Base-by-base conservation (phyloP, 37 sponge, comb jelly and placozoan species). In the Halichondria panicea region DNA sequence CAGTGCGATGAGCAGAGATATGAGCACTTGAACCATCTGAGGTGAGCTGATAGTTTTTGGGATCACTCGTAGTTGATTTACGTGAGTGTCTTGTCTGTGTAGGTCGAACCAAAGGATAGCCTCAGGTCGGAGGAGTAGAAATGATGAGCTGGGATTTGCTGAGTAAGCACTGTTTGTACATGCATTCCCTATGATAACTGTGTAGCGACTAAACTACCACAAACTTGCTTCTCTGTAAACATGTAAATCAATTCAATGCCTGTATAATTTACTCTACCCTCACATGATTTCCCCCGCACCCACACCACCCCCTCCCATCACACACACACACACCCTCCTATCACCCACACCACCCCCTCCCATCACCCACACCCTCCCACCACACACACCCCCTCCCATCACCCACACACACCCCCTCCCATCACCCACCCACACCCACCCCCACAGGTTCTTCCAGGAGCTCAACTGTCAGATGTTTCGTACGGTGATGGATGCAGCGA, bases 391-490 rank as follows among this genome's bases (percentile, higher is more conserved):
- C 38, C 22, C 22, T 43, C 64, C 52, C 37, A 19, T 35, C 41
- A 50, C 27, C 60, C 18, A 24, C 30, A 38, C 21, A 55, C 38
- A 30, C 1, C 11, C 22, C 12, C 3, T 76, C 1, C 70, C 36
- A 55, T 24, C 31, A 12, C 30, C 39, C 48, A 39, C 70, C 43
- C 43, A n/a, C 25, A 5, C 37, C 62, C 61, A 54, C 38, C 2
- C 3, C 9, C 37, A 2, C 58, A 94, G 95, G 54, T 87, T 74
- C 66, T 94, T 94, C 60, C 79, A 71, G 32, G 85, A 83, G 32
- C 37, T 94, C 61, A 94, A 91, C 70, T 75, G 73, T 66, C 88
- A 81, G 61, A 22, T 94, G 43, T 82, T 90, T 35, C 71, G 75
- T 15, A 71, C 75, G 0, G 39, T 94, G 66, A 30, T 63, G 54